Percentiles rank a stretch among this genome's conserved stretches.
Conservation (phyloP, 2,113 vertebrate genomes). For the Cinclus cinclus region DNA sequence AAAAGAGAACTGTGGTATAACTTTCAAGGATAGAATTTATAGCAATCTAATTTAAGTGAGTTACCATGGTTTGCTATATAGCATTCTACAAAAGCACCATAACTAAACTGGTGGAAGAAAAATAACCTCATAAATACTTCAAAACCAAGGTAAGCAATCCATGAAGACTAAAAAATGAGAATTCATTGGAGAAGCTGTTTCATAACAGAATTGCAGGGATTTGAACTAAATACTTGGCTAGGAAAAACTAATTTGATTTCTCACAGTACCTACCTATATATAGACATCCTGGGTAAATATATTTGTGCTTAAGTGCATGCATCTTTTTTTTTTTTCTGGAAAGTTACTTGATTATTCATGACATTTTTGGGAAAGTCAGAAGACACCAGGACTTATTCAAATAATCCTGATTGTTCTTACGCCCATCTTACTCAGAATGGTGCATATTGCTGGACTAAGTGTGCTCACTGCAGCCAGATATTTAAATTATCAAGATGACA, state of each 20-base stretch:
- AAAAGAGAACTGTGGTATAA: background rate
- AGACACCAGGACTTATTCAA: background rate
- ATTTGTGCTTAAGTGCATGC: fast-evolving
- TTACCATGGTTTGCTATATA: background rate
- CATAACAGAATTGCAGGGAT: background rate
- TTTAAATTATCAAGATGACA: background rate
- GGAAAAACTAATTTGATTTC: background rate
- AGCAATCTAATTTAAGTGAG: background rate
- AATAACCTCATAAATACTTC: background rate
- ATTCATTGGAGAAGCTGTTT: background rate
- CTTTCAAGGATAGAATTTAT: background rate
- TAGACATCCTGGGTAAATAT: background rate
- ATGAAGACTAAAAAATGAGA: background rate
- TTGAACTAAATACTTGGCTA: background rate
- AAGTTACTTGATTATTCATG: background rate
- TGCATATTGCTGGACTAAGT: background rate
- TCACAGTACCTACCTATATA: background rate
- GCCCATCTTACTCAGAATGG: background rate
- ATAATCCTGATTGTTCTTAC: background rate
- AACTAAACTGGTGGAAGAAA: background rate
- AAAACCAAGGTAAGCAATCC: background rate
- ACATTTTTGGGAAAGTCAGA: background rate
- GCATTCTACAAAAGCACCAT: fast-evolving
- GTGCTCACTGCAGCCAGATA: background rate
- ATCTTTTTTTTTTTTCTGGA: background rate